Base-by-base conservation (phyloP, 2,113 vertebrate species). In the Indri indri region DNA sequence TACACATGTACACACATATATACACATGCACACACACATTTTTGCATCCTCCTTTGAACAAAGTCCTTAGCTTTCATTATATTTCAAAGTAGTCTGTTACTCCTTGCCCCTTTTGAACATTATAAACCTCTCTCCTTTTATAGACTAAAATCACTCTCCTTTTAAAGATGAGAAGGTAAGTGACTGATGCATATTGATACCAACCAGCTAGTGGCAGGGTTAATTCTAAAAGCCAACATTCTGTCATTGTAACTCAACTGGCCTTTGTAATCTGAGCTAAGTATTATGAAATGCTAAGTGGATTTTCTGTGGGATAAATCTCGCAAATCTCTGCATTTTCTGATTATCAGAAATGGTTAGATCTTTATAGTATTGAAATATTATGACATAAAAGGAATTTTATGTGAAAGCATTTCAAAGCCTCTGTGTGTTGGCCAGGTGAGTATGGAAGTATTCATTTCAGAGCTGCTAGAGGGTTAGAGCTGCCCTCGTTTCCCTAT, bases 281-380 rank as follows among this genome's bases (percentile, higher is more conserved):
- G 30, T n/a, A 40, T 80, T 81, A 61, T 47, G 70, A 65, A 92
- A 96, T 20, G 32, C 13, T 66, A 88, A 76, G 66, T 82, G 34
- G 45, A 71, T 96, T 91, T 96, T 91, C 91, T 92, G 10, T 85
- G 87, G 34, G 47, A 54, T 90, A 77, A 88, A 54, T 47, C 77
- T 94, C 59, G 30, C 34, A 81, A 59, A 91, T 57, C 34, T 65
- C 66, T 91, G 45, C 70, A 63, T 94, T 95, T 92, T 95, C 71
- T 88, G 85, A 73, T 65, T 63, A 73, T 81, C 71, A 61, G 71
- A 90, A 84, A 65, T 40, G 37, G 32, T 74, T 81, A 52, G 12
- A 79, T 80, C 47, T 90, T 97, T 80, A 20, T 59, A 57, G 40
- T 71, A 18, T 30, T 80, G 66, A 45, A 66, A 68, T 84, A 85